Conservation (phyloP, 2,888 invertebrate species). For the Crossocerus cetratus region DNA sequence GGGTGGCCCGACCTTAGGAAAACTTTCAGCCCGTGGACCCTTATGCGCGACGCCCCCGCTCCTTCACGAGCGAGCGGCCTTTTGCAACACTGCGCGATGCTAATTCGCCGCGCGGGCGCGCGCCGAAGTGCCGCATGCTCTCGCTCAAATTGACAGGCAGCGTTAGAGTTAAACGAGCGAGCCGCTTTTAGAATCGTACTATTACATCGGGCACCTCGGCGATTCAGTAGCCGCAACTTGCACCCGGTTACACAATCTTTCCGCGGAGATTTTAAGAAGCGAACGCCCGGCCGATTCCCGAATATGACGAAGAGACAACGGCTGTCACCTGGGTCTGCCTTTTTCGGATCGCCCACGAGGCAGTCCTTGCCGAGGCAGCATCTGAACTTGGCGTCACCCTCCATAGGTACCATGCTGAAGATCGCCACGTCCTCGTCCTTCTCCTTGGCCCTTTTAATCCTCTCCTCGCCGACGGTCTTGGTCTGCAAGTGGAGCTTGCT, state of each 20-base stretch:
- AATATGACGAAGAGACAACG: not conserved
- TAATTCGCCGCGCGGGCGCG: not conserved
- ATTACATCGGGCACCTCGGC: too few species aligned
- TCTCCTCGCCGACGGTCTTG: slow-evolving; percentile 90
- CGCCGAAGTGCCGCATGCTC: not conserved
- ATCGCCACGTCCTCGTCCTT: slow-evolving; percentile 93
- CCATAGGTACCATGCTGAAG: slow-evolving; percentile 89
- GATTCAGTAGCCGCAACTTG: too few species aligned
- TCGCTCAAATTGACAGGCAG: too few species aligned
- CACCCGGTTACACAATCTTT: too few species aligned
- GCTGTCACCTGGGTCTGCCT: slow-evolving; percentile 86
- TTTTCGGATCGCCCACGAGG: slow-evolving; percentile 86
- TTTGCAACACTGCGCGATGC: slow-evolving; percentile 11
- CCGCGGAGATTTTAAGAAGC: too few species aligned
- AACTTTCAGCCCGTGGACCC: slow-evolving; percentile 49
- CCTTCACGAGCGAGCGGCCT: slow-evolving; percentile 5
- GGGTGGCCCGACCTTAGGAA: slow-evolving; percentile 55
- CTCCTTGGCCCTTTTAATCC: slow-evolving; percentile 87
- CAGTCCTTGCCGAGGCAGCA: slow-evolving; percentile 88
- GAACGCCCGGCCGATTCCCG: too few species aligned
- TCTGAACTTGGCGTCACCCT: slow-evolving; percentile 85
- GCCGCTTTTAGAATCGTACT: too few species aligned
- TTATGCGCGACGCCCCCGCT: slow-evolving; percentile 44
- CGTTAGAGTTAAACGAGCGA: too few species aligned
- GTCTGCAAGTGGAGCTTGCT: slow-evolving; percentile 84